Evolutionary conservation across 2,888 invertebrate species (phyloP).

Genomic region (Siphlonurus alternatus): DNA sequence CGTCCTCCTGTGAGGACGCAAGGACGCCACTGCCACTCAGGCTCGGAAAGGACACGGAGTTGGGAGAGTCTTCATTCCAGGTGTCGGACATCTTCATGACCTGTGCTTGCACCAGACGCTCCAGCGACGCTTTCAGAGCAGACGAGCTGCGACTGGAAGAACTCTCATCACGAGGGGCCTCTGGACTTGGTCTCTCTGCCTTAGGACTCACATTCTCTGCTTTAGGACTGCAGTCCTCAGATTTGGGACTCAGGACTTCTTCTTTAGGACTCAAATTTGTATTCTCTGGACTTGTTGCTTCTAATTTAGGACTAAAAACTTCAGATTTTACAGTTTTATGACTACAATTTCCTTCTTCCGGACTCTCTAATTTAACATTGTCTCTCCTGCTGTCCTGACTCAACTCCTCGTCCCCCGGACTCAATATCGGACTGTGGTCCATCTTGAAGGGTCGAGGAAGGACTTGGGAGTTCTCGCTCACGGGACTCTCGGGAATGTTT

Average conservation of each 20-base stretch:
- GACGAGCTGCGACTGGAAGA: not conserved
- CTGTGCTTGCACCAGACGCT: conserved; percentile 43
- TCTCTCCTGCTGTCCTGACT: not conserved
- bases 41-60: conserved; percentile 65
- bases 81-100: conserved; percentile 36
- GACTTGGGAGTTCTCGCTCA: no score
- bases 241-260: no score
- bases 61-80: conserved; percentile 67
- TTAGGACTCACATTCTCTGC: not conserved
- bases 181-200: not conserved
- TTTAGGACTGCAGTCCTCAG: not conserved
- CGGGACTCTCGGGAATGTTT: no score
- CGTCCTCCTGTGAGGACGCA: conserved; percentile 21
- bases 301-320: not conserved
- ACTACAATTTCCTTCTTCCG: not conserved
- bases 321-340: no score
- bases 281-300: not conserved
- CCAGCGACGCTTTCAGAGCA: conserved; percentile 47
- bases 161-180: not conserved
- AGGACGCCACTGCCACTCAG: conserved; percentile 59
- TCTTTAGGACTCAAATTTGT: not conserved
- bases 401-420: not conserved
- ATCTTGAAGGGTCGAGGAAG: no score
- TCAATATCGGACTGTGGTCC: no score
- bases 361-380: not conserved